Base-by-base conservation (phyloP, 2,113 vertebrate genomes). In the Gallinago undulata region DNA sequence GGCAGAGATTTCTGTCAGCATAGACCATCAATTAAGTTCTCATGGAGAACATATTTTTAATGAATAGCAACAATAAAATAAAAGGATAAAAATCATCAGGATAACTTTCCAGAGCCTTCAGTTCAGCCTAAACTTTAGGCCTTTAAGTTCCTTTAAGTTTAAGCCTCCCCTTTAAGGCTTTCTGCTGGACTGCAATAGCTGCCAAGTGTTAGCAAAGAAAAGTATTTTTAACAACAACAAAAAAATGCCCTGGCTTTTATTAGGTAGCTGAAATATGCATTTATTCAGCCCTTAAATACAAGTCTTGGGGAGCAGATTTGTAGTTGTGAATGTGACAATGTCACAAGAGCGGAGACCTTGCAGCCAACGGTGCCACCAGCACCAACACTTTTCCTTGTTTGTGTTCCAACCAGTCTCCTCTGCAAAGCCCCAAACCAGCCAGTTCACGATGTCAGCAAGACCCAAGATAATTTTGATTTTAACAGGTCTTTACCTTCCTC, bases 291-390 rank as follows among this genome's bases (percentile, higher is more conserved):
- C 39, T 41, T 50, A 50, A 41, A 30, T 13, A 39, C 3, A 3
- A 15, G 25, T 31, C 25, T 24, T 1, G 0, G 37, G 63, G 47
- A 47, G 62, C 2, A 2, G 62, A 75, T 68, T 24, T 30, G 30
- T 37, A 74, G 33, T 17, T 28, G 48, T 30, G 39, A 53, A 33
- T 1, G 8, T 28, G 53, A 59, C 27, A 37, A 14, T 7, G 4
- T n/a, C 27, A 53, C 1, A 4, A 60, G 47, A 50, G 43, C 37
- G 22, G n/a, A 13, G 21, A 51, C 28, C 13, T 19, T 1, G 5
- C 31, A 39, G 27, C 17, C 2, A 3, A 15, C 2, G 2, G 37
- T 3, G 11, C 60, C 50, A 35, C 7, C 1, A 0, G 21, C 45
- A 12, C 43, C 59, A 27, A 19, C 9, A 3, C 27, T 56, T 9